These are phyloP conservation scores for Hemicentrotus pulcherrimus DNA, from an alignment of 35 echinoderm and acorn worm genomes.

Conservation along the genomic window DNA sequence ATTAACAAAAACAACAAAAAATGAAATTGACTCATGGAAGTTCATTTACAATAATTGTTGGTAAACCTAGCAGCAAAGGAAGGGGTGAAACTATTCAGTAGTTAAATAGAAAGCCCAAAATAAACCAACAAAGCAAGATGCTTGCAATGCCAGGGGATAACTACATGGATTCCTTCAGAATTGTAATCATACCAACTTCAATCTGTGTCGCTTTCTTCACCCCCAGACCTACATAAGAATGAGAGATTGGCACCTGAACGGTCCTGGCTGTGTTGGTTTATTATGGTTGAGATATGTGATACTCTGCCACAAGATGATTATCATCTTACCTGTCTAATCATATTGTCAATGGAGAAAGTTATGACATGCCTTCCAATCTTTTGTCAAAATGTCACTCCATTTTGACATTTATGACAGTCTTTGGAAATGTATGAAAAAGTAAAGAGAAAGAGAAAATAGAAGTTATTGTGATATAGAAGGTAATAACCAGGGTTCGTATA, in stretches of 20 bases:
- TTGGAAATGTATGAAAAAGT: neutral
- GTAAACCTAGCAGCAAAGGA: no score
- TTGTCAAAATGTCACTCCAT: neutral
- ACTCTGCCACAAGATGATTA: neutral
- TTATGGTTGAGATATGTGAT: conserved; percentile 12
- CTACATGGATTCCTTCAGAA: no score
- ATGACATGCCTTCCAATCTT: neutral
- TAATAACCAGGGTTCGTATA: no score
- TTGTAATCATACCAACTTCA: neutral
- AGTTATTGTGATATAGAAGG: no score
- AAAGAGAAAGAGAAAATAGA: neutral
- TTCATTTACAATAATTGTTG: no score
- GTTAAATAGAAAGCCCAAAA: no score
- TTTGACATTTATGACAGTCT: neutral
- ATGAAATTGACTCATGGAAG: no score
- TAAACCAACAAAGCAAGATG: no score
- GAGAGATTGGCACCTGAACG: neutral
- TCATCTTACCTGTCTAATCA: neutral
- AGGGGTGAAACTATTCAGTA: no score
- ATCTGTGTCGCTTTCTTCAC: neutral
- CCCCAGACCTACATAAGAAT: neutral
- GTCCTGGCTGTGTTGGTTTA: neutral
- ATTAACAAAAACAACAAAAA: no score
- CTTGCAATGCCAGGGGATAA: no score
- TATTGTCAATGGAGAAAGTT: neutral